Base-by-base conservation (phyloP, 2,797 vertebrate genomes). In the Poeciliopsis gracilis region DNA sequence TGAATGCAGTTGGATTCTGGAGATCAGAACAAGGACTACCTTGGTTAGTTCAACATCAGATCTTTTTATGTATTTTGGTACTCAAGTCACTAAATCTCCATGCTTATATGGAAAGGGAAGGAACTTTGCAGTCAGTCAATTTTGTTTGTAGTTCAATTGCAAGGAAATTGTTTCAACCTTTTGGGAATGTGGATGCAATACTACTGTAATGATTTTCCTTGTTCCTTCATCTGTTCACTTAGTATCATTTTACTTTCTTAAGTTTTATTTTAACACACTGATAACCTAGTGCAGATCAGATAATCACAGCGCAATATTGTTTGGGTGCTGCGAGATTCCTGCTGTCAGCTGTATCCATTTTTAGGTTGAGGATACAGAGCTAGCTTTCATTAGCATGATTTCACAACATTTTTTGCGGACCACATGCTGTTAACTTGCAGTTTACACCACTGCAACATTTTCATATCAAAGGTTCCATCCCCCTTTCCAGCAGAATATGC, bases 401-500 rank as follows among this genome's bases (percentile, higher is more conserved):
- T 36, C 3, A 59, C 5, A 36, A 46, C 2, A 30, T 15, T 30
- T 59, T 59, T 36, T 15, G 59, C 8, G 0, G 59, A 18, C 30
- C 18, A 30, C 59, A 61, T 61, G n/a, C 28, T 33, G 15, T 61
- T 33, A 63, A 33, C 59, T 63, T 63, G 30, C 59, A 36, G 59
- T 33, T 63, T 63, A 30, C 59, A 63, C 30, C 59, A 63, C 15
- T 63, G 59, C 59, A 33, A 46, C 11, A 25, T 49, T 38, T 41
- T 38, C 28, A 63, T 7, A 63, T 72, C 23, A 13, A 49, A 28
- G 70, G 9, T 20, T 61, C 55, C 23, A 28, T 9, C 33, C 45
- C 20, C 30, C 30, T 72, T 33, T 73, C 18, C 71, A 49, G 6
- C 43, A 78, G 66, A 76, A 36, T 8, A 45, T 75, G n/a, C 23